Conservation (phyloP, 64 coral and sea anemone species). For the Dendronephthya gigantea region DNA sequence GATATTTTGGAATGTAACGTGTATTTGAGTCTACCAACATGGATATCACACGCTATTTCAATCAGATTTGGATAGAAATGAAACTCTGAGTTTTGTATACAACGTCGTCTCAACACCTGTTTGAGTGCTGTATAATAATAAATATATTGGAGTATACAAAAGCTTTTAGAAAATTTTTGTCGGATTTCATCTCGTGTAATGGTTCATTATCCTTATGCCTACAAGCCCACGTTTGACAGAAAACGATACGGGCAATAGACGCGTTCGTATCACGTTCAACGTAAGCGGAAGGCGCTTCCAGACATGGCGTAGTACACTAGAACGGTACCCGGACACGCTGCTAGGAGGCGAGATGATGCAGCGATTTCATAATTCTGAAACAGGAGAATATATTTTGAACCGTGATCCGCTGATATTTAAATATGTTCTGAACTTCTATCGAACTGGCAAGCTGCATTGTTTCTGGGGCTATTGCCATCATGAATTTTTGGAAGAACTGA, state of each 20-base stretch:
- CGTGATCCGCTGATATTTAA: conserved; percentile 61
- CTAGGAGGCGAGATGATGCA: conserved; percentile 46
- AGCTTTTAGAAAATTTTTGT: neutral
- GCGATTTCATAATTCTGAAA: conserved; percentile 45
- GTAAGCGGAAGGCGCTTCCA: conserved; percentile 49
- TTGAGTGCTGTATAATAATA: neutral
- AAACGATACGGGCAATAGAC: neutral
- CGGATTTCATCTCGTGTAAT: neutral
- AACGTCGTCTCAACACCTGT: neutral
- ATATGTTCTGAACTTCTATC: conserved; percentile 59
- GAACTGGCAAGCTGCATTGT: conserved; percentile 46
- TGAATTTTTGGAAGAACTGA: conserved; percentile 45
- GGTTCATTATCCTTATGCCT: neutral
- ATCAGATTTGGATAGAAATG: neutral
- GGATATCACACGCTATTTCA: neutral
- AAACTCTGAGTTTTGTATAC: neutral
- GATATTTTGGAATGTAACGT: neutral
- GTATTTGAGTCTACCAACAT: neutral
- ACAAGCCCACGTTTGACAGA: neutral
- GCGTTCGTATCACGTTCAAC: conserved; percentile 46
- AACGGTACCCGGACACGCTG: conserved; percentile 54
- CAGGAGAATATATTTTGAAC: conserved; percentile 51
- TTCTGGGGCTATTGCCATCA: conserved; percentile 45
- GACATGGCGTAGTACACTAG: conserved; percentile 60
- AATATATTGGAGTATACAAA: neutral